Base-by-base conservation (phyloP, 2,113 vertebrate genomes). In the Paraplagusia blochii region DNA sequence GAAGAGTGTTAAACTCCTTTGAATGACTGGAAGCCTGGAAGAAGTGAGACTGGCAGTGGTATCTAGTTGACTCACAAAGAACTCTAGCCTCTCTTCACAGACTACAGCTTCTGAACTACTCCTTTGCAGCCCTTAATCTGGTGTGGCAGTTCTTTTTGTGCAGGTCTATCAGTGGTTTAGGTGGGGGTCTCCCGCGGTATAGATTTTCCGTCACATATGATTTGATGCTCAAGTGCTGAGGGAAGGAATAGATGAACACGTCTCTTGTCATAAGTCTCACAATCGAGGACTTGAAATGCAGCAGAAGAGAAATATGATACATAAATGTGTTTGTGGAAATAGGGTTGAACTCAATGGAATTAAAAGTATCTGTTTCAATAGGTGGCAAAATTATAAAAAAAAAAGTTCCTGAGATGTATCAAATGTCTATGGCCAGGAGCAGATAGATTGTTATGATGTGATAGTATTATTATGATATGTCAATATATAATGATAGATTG, bases 1-100 rank as follows among this genome's bases (percentile, higher is more conserved):
- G 79, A 66, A 65, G 44, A 34, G 34, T n/a, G 52, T 56, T 70
- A 66, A 68, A 45, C 35, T 19, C 55, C 40, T 53, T 51, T 69
- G 69, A 77, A 76, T 78, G 79, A 82, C 77, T 81, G 67, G 63
- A 81, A 72, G 78, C 78, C 77, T 74, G 74, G 60, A 61, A 67
- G 61, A 54, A 54, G 1, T 78, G 65, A 76, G 80, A 79, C 69
- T 56, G 81, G 66, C 36, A 53, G 3, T 6, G 61, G 72, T 55
- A 63, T 61, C 33, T 58, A 69, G 77, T 79, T 76, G 79, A 76
- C 47, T 75, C 69, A 77, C 76, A 79, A 81, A 77, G 74, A 85
- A 64, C 73, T 36, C 63, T 9, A 42, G 65, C 71, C 77, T 77
- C 63, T 76, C 69, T 78, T 85, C 85, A 74, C 82, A 84, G 75